phyloP scores from a whole-genome alignment of 2,888 invertebrate genomes.

The Glaucopsyche alexis region DNA sequence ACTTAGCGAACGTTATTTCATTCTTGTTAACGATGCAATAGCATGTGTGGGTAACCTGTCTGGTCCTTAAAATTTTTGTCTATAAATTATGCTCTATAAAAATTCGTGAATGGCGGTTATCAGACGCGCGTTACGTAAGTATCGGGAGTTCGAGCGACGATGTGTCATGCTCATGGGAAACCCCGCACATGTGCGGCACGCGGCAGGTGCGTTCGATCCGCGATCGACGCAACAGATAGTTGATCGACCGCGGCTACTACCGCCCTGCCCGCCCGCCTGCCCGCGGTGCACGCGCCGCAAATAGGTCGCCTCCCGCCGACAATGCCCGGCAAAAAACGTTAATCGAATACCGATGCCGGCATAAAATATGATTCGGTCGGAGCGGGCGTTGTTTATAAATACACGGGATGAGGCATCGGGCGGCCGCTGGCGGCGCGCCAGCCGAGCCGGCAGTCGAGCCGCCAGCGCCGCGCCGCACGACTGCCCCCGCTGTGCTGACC shows the following conservation, averaged over 20 bases:
- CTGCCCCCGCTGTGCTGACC: conserved; percentile 16
- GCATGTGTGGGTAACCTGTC: too few species aligned
- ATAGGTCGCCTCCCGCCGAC: conserved; percentile 39
- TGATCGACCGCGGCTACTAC: conserved; percentile 42
- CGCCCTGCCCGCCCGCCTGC: conserved; percentile 37
- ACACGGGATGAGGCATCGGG: conserved; percentile 31
- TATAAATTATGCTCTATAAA: not conserved
- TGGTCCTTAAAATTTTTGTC: not conserved
- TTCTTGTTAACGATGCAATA: too few species aligned
- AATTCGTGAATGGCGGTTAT: not conserved
- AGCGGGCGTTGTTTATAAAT: conserved; percentile 31
- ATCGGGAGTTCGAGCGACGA: not conserved
- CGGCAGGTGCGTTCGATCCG: not conserved
- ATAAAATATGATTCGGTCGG: conserved; percentile 27
- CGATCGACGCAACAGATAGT: not conserved
- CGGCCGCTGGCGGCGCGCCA: conserved; percentile 42
- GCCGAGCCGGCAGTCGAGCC: conserved; percentile 35
- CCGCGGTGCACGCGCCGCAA: conserved; percentile 49
- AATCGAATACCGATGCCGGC: conserved; percentile 22
- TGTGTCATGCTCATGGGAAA: not conserved
- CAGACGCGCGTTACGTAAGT: not conserved
- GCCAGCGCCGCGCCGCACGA: conserved; percentile 29
- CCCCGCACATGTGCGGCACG: not conserved
- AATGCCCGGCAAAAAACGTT: conserved; percentile 1
- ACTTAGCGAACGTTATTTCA: too few species aligned